Percentiles rank a stretch among this genome's conserved stretches.
phyloP scores from a whole-genome alignment of 35 echinoderm and acorn worm genomes.

The Stichopus chloronotus region DNA sequence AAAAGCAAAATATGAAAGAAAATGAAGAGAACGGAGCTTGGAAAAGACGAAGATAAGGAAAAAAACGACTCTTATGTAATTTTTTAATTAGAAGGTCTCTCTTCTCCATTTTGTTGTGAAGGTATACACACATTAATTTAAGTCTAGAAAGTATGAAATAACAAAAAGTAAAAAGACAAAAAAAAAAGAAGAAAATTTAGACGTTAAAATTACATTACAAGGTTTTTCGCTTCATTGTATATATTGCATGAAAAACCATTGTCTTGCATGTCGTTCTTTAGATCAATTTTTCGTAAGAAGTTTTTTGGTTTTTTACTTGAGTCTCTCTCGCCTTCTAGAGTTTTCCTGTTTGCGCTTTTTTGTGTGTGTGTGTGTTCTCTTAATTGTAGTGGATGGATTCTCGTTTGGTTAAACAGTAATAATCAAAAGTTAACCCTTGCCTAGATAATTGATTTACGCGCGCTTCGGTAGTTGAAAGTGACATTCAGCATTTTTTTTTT shows the following conservation, averaged over 20 bases:
- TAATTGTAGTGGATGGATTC: too few species aligned
- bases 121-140: too few species aligned
- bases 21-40: not conserved
- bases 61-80: not conserved
- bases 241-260: not conserved
- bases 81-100: not conserved
- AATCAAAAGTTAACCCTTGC: not conserved
- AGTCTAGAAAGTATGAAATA: not conserved
- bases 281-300: not conserved
- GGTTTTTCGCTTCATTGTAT: not conserved
- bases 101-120: not conserved
- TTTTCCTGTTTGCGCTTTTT: too few species aligned
- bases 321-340: too few species aligned
- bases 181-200: not conserved
- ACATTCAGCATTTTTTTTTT: not conserved
- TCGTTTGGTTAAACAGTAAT: too few species aligned
- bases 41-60: not conserved
- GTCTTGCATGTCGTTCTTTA: not conserved
- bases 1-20: too few species aligned
- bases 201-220: not conserved
- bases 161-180: not conserved
- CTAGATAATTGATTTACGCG: slow-evolving; percentile 7
- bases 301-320: not conserved
- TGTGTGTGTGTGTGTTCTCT: too few species aligned
- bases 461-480: slow-evolving; percentile 26